Base-by-base conservation (phyloP, 1,140 invertebrate species). In the Procambarus virginalis region DNA sequence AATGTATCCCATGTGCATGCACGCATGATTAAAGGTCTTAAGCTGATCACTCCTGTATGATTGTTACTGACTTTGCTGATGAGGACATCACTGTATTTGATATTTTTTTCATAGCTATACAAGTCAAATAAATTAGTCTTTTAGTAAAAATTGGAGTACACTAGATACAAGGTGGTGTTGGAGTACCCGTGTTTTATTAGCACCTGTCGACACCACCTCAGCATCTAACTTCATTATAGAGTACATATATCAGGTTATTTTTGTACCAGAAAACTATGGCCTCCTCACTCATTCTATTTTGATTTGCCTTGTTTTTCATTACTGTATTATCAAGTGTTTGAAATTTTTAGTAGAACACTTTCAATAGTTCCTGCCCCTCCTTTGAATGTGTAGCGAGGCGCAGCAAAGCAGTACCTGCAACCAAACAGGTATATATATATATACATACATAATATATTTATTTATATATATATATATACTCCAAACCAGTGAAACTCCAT, bases 231-330 rank as follows among this genome's bases (percentile, higher is more conserved):
- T 77, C 49, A 78, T 84, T 89, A 89, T 73, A 89, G 70, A 89
- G 76, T 88, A 89, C 88, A 89, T 89, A 89, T 89, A 83, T 89
- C 88, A 84, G 88, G 88, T 89, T 89, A 89, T 89, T 89, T 89
- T 89, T 89, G 88, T 89, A 89, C 88, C 88, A 89, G 88, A 89
- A 89, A 89, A 89, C 88, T 89, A 84, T 89, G 68, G 88, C 88
- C 88, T 89, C 88, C 88, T 89, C 88, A 89, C 88, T 89, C 88
- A 89, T 89, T 89, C 88, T 89, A 76, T 89, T 89, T 77, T 64
- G 51, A 76, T 89, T 82, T 89, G 76, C 48, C 79, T 86, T 64
- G 78, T 79, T 46, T 64, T 64, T 20, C 14, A 64, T 64, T 84
- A 64, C 34, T 58, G 76, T 89, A 79, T 84, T 84, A 75, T 64